phyloP scores from a whole-genome alignment of 2,888 invertebrate genomes.

The Kuschelorhynchus macadamiae region DNA sequence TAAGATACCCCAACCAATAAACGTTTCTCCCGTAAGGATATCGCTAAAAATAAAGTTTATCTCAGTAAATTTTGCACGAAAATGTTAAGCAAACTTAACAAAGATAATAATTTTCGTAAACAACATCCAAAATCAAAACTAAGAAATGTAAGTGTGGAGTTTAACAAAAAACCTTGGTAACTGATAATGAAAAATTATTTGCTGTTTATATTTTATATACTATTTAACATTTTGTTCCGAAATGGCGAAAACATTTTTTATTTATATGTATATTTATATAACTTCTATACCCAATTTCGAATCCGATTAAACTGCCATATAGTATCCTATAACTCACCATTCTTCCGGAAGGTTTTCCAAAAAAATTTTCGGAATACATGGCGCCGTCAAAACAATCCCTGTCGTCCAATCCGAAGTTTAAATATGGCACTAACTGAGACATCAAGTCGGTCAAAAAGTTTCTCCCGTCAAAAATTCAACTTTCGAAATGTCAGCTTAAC shows the following conservation, averaged over 20 bases:
- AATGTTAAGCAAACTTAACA: background rate
- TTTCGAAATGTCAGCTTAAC: slow-evolving; percentile 24
- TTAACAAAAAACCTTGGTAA: no score
- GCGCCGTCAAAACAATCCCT: slow-evolving; percentile 56
- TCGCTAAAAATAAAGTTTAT: slow-evolving; percentile 40
- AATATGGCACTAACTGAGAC: slow-evolving; percentile 77
- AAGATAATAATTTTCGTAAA: background rate
- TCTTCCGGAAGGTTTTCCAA: slow-evolving; percentile 31
- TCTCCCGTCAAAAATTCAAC: slow-evolving; percentile 30
- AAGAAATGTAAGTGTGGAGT: no score
- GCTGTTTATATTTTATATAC: no score
- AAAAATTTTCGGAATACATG: slow-evolving; percentile 49
- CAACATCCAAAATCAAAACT: no score
- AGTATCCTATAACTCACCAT: slow-evolving; percentile 46
- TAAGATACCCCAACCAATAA: slow-evolving; percentile 28
- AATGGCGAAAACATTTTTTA: no score
- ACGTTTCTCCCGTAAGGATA: slow-evolving; percentile 29
- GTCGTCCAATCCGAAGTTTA: slow-evolving; percentile 65
- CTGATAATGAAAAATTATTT: no score
- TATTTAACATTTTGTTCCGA: no score
- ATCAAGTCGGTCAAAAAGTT: slow-evolving; percentile 67
- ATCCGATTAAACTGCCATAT: no score
- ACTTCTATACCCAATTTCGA: no score
- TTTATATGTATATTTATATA: no score
- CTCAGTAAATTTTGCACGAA: slow-evolving; percentile 17